phyloP scores from a whole-genome alignment of 2,888 invertebrate species.

The Ichneumoninae sp. region DNA sequence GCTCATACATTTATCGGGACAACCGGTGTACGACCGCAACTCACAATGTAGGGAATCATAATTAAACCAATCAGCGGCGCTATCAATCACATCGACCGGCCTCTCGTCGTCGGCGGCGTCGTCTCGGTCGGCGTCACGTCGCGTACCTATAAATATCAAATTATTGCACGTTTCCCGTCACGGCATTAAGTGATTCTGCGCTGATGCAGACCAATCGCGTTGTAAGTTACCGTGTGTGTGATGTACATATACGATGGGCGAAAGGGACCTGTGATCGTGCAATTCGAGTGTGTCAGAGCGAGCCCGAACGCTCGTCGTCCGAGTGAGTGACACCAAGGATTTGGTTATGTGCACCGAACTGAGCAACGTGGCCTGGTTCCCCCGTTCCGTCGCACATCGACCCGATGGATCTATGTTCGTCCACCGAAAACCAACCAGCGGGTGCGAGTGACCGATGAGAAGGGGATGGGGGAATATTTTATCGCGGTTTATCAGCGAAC shows the following conservation, averaged over 20 bases:
- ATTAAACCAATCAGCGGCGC: slow-evolving; percentile 71
- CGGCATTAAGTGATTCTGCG: slow-evolving; percentile 24
- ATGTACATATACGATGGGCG: not conserved
- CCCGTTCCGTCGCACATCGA: slow-evolving; percentile 18
- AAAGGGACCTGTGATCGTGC: not conserved
- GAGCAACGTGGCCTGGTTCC: not conserved
- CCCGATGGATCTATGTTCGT: slow-evolving; percentile 32
- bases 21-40: slow-evolving; percentile 47
- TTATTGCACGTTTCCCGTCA: slow-evolving; percentile 58
- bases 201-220: slow-evolving; percentile 18
- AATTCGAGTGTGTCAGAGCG: slow-evolving; percentile 29
- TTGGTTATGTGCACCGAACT: slow-evolving; percentile 16
- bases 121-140: slow-evolving; percentile 42
- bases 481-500: not conserved
- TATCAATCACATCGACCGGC: slow-evolving; percentile 71
- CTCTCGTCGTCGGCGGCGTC: slow-evolving; percentile 39
- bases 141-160: slow-evolving; percentile 66
- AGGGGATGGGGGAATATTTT: slow-evolving; percentile 14
- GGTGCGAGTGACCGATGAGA: slow-evolving; percentile 31
- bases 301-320: slow-evolving; percentile 25
- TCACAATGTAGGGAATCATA: slow-evolving; percentile 70
- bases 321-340: slow-evolving; percentile 49
- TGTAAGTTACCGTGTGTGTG: not conserved
- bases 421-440: not conserved
- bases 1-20: not conserved